These are phyloP conservation scores for Anomalospiza imberbis DNA, from an alignment of 2,797 vertebrate genomes.

Conservation along the genomic window DNA sequence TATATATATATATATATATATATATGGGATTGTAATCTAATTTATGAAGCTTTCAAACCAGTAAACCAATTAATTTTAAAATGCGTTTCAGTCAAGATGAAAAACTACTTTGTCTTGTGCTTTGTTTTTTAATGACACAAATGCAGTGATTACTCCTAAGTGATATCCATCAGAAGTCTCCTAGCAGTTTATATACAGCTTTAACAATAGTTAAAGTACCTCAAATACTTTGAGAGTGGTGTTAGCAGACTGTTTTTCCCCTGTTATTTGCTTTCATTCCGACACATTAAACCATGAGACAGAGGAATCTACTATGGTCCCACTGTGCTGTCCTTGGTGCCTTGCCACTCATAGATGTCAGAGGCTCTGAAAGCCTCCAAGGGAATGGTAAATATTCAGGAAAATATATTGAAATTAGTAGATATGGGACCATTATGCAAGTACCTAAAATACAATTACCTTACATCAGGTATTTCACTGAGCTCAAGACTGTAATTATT, in stretches of 20 bases:
- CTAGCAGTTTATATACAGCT: not conserved
- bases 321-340: not conserved
- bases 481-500: conserved; percentile 31
- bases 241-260: not conserved
- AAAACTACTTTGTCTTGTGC: not conserved
- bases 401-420: not conserved
- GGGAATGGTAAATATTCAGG: not conserved
- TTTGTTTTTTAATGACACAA: conserved; percentile 26
- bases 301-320: not conserved
- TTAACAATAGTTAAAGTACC: not conserved
- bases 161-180: not conserved
- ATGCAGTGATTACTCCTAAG: not conserved
- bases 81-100: conserved; percentile 25
- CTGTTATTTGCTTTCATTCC: not conserved
- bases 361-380: not conserved
- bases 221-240: not conserved
- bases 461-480: conserved; percentile 13
- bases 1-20: not conserved
- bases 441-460: not conserved
- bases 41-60: conserved; percentile 50
- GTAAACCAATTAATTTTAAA: conserved; percentile 58
- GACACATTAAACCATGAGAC: not conserved
- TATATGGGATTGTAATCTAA: conserved; percentile 36
- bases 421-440: not conserved
- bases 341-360: not conserved